phyloP scores from a whole-genome alignment of 2,888 invertebrate genomes.

The Sinotaia quadrata region DNA sequence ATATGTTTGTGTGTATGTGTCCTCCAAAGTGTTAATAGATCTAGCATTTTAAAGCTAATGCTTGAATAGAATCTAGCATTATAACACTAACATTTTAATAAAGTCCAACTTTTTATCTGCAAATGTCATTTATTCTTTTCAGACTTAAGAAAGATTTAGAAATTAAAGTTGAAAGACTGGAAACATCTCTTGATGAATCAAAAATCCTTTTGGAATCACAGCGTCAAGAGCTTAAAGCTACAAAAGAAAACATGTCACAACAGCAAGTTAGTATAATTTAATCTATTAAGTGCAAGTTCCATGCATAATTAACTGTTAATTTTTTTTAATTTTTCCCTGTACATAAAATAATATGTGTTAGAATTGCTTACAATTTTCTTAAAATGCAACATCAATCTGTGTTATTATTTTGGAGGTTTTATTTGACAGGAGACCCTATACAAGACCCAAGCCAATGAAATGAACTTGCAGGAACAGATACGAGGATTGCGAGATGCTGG shows the following conservation, averaged over 20 bases:
- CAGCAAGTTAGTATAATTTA: conserved; percentile 12
- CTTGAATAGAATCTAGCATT: too few species aligned
- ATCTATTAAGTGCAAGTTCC: background rate
- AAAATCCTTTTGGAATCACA: conserved; percentile 53
- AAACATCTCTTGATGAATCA: conserved; percentile 41
- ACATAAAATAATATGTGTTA: too few species aligned
- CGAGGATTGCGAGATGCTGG: conserved; percentile 43
- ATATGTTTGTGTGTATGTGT: conserved; percentile 1
- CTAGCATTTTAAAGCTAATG: background rate
- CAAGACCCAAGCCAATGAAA: conserved; percentile 43
- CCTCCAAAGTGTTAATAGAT: background rate
- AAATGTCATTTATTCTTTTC: conserved; percentile 3
- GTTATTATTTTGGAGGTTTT: background rate
- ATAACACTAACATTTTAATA: too few species aligned
- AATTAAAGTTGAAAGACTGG: conserved; percentile 39
- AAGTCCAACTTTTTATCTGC: too few species aligned
- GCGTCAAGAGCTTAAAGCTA: conserved; percentile 47
- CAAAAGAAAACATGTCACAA: conserved; percentile 19
- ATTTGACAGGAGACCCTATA: conserved; percentile 40
- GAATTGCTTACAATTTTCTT: too few species aligned
- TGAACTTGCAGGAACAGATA: conserved; percentile 45
- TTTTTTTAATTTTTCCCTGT: background rate
- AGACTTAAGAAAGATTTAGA: conserved; percentile 53
- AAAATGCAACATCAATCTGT: background rate
- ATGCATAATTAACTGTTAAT: background rate